Evolutionary conservation across 92 coral and sea anemone genomes (phyloP), one percentile per base, ranked within the genome.

Genomic region (Hydrozoanthus gracilis): DNA sequence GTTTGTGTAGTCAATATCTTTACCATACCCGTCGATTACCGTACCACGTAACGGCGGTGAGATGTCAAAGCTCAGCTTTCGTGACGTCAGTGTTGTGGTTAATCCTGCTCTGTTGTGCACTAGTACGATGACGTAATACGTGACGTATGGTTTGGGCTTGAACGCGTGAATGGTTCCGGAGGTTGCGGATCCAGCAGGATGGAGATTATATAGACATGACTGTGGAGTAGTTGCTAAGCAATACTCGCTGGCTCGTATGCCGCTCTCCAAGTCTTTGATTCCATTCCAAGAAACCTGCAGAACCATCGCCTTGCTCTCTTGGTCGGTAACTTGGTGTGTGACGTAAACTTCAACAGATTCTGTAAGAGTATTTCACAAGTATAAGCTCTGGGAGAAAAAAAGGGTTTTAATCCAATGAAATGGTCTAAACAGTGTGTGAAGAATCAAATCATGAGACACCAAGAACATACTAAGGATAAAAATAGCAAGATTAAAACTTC

Each of bases 181-280:
- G 49, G 87, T 83, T 51, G 60, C 51, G 16, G 9, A 14, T 44
- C 78, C 87, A 48, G 78, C 78, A 3, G 77, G 61, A n/a, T 72
- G 70, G 39, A 86, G 82, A 56, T 79, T 74, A 69, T 85, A 69
- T 54, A 86, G 49, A 82, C 92, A 90, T 3, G 86, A 74, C 44
- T 78, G 83, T n/a, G 73, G 71, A 8, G 94, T 89, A 20, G 95
- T 93, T 47, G 94, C 96, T 49, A 96, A 17, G 86, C 99, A 96
- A 78, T 82, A 95, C 44, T 95, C 90, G 16, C 88, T 89, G 14
- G 58, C 83, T 49, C 68, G 14, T 51, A 96, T 92, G 15, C 87
- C 90, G 77, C 92, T 90, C 60, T 86, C 90, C 82, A 9, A 15
- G 78, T 90, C 92, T 35, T 71, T 84, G 3, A 84, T 86, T 76